A percentile compares a stretch with the other conserved stretches of the same genome.
phyloP scores from a whole-genome alignment of 2,113 vertebrate species.

The Etheostoma spectabile region DNA sequence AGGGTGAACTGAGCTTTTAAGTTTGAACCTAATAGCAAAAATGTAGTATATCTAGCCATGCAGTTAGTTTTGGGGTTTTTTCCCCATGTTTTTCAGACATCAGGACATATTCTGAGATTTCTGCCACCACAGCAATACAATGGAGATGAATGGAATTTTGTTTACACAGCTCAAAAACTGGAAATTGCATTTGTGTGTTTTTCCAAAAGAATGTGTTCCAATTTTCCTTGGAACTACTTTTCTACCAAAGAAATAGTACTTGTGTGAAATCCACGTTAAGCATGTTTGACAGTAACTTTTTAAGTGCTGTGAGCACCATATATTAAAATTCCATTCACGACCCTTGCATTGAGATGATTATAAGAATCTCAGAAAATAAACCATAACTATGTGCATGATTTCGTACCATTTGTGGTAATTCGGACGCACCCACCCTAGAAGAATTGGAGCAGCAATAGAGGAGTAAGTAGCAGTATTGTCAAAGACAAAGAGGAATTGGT shows the following conservation, averaged over 20 bases:
- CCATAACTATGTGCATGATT: not conserved
- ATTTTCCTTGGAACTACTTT: not conserved
- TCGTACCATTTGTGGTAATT: not conserved
- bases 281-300: not conserved
- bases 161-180: no score
- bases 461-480: not conserved
- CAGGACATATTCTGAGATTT: not conserved
- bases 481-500: not conserved
- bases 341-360: not conserved
- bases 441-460: not conserved
- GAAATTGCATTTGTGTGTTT: not conserved
- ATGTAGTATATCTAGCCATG: not conserved
- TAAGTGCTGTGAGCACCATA: not conserved
- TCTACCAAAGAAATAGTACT: not conserved
- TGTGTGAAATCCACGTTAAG: not conserved
- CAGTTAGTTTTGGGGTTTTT: not conserved
- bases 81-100: not conserved
- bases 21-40: not conserved
- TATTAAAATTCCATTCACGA: not conserved
- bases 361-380: not conserved
- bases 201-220: not conserved
- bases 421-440: not conserved
- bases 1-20: no score
- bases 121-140: not conserved
- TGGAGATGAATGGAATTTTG: no score